Percentiles rank a stretch among this genome's conserved stretches.
phyloP scores from a whole-genome alignment of 1,140 invertebrate species.

The Penaeus japonicus region DNA sequence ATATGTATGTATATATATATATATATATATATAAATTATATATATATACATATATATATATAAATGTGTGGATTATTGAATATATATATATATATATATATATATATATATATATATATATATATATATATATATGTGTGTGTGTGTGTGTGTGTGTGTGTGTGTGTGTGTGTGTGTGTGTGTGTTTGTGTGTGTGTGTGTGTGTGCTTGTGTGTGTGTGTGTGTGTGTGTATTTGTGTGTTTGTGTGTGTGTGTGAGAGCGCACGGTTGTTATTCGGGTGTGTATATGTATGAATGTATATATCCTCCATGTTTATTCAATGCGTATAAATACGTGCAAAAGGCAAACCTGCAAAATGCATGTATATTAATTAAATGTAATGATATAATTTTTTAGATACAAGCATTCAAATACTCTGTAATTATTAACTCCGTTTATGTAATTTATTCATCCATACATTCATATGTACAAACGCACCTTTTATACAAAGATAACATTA shows the following conservation, averaged over 20 bases:
- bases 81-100: background rate
- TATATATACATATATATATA: slow-evolving; percentile 37
- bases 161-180: background rate
- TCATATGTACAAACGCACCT: too few species aligned
- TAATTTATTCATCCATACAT: too few species aligned
- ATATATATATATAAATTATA: slow-evolving; percentile 46
- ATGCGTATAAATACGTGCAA: too few species aligned
- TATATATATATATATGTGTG: background rate
- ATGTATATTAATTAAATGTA: too few species aligned
- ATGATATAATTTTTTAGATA: too few species aligned
- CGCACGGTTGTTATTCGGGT: background rate
- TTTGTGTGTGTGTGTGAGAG: background rate
- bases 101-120: background rate
- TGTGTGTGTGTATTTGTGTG: background rate
- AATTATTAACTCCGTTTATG: too few species aligned
- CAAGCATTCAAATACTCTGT: too few species aligned
- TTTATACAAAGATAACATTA: too few species aligned
- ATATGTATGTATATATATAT: slow-evolving; percentile 28
- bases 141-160: too few species aligned
- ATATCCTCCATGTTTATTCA: too few species aligned
- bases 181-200: background rate
- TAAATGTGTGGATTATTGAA: slow-evolving; percentile 13
- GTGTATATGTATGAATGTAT: background rate
- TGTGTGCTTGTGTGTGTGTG: background rate
- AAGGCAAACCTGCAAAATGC: too few species aligned